Percentiles rank a stretch among this genome's conserved stretches.
Evolutionary conservation across 2,888 invertebrate species (phyloP).

Genomic region (Tricholauxania praeusta): DNA sequence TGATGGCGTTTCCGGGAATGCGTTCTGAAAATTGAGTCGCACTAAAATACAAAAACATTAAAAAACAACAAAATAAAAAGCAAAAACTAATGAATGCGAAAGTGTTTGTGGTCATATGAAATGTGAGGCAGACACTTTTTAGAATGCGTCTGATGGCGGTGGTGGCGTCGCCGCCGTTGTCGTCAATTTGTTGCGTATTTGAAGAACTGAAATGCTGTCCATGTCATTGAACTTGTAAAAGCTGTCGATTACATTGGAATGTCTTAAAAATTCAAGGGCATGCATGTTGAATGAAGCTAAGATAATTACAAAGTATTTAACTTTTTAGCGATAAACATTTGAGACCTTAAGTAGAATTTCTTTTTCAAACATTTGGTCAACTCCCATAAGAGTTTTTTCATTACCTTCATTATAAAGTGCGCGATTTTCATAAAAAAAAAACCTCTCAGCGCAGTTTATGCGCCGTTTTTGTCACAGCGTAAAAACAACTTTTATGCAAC

Average conservation of each 20-base stretch:
- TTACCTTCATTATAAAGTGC: too few species aligned
- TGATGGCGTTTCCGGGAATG: slow-evolving; percentile 44
- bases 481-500: too few species aligned
- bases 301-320: too few species aligned
- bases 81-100: slow-evolving; percentile 39
- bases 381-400: too few species aligned
- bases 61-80: slow-evolving; percentile 2
- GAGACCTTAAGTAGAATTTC: too few species aligned
- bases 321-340: too few species aligned
- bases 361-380: too few species aligned
- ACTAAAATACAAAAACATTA: neutral
- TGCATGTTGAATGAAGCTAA: neutral
- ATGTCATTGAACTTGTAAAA: slow-evolving; percentile 38
- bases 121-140: slow-evolving; percentile 41
- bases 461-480: too few species aligned
- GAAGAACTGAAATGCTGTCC: slow-evolving; percentile 17
- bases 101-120: slow-evolving; percentile 43
- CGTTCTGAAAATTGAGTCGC: slow-evolving; percentile 37
- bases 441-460: too few species aligned
- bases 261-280: slow-evolving; percentile 31
- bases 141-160: slow-evolving; percentile 33
- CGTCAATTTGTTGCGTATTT: slow-evolving; percentile 14
- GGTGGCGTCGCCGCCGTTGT: neutral
- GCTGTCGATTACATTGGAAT: slow-evolving; percentile 2
- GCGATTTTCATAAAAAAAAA: too few species aligned